These are phyloP conservation scores for Hippocampus mohnikei DNA, from an alignment of 2,113 vertebrate genomes.

Conservation along the genomic window DNA sequence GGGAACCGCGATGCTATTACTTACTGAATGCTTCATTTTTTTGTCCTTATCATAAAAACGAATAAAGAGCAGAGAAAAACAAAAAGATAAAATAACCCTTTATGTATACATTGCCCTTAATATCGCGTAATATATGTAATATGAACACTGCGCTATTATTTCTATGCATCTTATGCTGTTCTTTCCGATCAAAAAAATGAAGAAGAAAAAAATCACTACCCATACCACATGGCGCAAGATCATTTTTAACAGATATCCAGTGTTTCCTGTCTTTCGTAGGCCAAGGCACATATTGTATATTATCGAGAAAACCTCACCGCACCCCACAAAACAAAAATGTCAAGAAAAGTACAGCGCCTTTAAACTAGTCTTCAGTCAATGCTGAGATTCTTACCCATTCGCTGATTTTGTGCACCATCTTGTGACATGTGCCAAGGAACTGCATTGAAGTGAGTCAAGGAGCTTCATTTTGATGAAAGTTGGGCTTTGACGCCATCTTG, in stretches of 20 bases:
- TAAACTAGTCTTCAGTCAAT: neutral
- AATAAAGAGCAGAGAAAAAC: neutral
- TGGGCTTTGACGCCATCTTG: neutral
- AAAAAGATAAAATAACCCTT: neutral
- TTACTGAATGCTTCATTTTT: conserved; percentile 18
- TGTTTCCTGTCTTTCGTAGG: neutral
- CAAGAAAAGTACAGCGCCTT: neutral
- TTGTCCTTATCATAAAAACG: neutral
- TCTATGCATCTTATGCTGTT: neutral
- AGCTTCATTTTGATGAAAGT: neutral
- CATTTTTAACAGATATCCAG: neutral
- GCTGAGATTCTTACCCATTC: neutral
- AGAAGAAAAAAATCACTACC: neutral
- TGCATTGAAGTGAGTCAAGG: too few species aligned
- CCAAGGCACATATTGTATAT: neutral
- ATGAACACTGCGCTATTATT: neutral
- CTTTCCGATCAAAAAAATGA: neutral
- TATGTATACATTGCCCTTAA: conserved; percentile 32
- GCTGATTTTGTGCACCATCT: neutral
- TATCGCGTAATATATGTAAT: conserved; percentile 35
- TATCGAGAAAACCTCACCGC: neutral
- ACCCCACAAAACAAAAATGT: neutral
- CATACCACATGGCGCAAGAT: neutral
- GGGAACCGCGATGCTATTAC: conserved; percentile 35
- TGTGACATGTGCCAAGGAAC: neutral